Percentiles rank a stretch among this genome's conserved stretches.
Conservation (phyloP, 2,888 invertebrate genomes). For the Andrena camellia region DNA sequence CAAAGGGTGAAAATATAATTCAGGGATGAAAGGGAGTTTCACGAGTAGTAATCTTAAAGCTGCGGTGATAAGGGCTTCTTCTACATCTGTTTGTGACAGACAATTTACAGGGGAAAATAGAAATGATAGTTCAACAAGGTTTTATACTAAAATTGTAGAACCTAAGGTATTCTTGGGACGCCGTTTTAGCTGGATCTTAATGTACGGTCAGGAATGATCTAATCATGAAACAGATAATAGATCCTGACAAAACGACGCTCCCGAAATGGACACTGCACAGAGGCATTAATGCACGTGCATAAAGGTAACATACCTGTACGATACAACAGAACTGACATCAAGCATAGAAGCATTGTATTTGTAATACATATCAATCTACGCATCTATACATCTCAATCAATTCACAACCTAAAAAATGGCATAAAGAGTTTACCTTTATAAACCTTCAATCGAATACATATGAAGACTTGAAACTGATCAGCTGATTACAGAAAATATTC, state of each 20-base stretch:
- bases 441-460: too few species aligned
- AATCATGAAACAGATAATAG: constrained; percentile 33
- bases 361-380: too few species aligned
- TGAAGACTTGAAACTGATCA: too few species aligned
- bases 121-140: neutral
- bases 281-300: constrained; percentile 18
- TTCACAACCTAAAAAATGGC: neutral
- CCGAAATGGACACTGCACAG: constrained; percentile 15
- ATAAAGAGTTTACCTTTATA: too few species aligned
- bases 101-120: neutral
- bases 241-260: constrained; percentile 1
- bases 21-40: neutral
- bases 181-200: neutral
- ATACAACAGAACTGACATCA: constrained; percentile 23
- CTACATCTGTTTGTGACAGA: neutral
- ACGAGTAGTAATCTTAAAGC: neutral
- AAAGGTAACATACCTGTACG: constrained; percentile 34
- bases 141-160: neutral
- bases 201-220: constrained; percentile 14
- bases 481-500: too few species aligned
- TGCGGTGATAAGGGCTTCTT: neutral
- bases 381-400: neutral
- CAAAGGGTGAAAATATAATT: too few species aligned
- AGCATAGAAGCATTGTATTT: neutral
- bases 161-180: neutral